Conservation (phyloP, 2,888 invertebrate genomes). For the Frankliniella fusca region DNA sequence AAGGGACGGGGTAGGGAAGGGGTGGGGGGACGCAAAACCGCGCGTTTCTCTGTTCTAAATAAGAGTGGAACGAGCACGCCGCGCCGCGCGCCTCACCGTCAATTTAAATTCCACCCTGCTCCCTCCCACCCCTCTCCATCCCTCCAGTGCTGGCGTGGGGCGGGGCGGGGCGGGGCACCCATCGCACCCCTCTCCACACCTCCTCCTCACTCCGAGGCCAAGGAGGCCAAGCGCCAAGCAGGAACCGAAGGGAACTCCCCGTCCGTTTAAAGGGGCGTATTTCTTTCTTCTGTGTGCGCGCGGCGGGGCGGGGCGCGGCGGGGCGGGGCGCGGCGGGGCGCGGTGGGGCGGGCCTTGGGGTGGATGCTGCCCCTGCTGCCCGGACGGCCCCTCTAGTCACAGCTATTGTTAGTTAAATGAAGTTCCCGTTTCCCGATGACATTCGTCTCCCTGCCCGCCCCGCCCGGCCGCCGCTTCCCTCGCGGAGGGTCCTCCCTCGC, state of each 20-base stretch:
- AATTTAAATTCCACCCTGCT: conserved; percentile 7
- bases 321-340: too few species aligned
- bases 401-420: conserved; percentile 24
- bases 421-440: conserved; percentile 13
- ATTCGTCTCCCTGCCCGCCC: not conserved
- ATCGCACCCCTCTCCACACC: too few species aligned
- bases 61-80: not conserved
- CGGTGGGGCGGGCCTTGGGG: too few species aligned
- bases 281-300: conserved; percentile 9
- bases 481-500: not conserved
- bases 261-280: not conserved
- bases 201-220: not conserved
- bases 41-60: not conserved
- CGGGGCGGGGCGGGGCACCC: too few species aligned
- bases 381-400: not conserved
- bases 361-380: not conserved
- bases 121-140: not conserved
- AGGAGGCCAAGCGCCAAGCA: not conserved
- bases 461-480: not conserved
- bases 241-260: not conserved
- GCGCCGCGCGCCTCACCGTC: not conserved
- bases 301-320: too few species aligned
- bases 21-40: not conserved
- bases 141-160: not conserved
- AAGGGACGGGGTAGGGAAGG: too few species aligned